phyloP scores from a whole-genome alignment of 2,113 vertebrate species.

The Dicrurus megarhynchus region DNA sequence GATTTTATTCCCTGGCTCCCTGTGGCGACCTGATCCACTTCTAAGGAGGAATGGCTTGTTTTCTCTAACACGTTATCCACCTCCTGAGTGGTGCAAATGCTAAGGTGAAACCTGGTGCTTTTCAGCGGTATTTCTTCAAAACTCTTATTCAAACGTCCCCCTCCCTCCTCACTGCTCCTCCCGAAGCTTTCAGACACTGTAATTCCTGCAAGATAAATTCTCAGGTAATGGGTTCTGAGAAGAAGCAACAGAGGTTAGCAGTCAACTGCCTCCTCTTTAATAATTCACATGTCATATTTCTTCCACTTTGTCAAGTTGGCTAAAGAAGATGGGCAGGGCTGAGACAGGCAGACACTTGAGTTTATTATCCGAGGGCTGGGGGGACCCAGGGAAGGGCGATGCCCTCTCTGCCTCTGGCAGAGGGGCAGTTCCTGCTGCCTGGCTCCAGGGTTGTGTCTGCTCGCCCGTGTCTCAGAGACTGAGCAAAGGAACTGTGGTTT shows the following conservation, averaged over 20 bases:
- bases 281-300: conserved; percentile 78
- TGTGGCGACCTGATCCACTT: conserved; percentile 47
- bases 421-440: background rate
- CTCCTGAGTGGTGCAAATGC: conserved; percentile 39
- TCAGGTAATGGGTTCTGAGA: conserved; percentile 75
- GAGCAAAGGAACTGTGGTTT: background rate
- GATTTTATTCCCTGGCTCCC: conserved; percentile 48
- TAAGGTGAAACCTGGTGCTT: conserved; percentile 43
- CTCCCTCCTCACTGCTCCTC: background rate
- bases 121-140: conserved; percentile 46
- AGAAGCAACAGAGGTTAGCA: conserved; percentile 72
- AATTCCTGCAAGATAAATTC: conserved; percentile 73
- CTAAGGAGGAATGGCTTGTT: conserved; percentile 50
- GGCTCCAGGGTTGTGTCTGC: background rate
- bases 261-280: conserved; percentile 79
- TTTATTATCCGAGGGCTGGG: conserved; percentile 52
- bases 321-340: conserved; percentile 71
- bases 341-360: conserved; percentile 47
- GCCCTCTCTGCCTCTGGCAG: background rate
- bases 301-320: conserved; percentile 73
- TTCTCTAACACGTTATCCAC: conserved; percentile 43
- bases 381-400: background rate
- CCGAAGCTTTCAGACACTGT: conserved; percentile 24
- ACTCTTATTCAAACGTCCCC: background rate
- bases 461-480: background rate